Evolutionary conservation across 2,797 vertebrate genomes (phyloP), one percentile per base, ranked within the genome.

Genomic region (Prionace glauca): DNA sequence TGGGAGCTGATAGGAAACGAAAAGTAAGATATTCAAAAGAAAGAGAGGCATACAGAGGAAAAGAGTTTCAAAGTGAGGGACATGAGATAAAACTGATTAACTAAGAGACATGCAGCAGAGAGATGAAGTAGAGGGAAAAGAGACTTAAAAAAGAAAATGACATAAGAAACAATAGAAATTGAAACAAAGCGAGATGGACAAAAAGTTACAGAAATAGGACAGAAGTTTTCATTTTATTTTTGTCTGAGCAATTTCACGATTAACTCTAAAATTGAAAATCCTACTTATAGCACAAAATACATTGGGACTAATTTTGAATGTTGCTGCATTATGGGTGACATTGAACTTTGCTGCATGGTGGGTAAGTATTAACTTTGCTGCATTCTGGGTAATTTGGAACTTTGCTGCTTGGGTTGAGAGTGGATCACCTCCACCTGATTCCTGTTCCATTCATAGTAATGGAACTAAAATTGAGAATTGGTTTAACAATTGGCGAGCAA

Each of bases 1-100:
- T 92, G 32, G 65, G 62, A 62, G 60, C 29, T 90, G 29, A 90
- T 90, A n/a, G 87, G 26, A 32, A 88, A 88, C 11, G 11, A 26
- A 88, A 14, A 90, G 87, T 62, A 62, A 90, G 87, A 90, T 65
- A 62, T 90, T 62, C 87, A 65, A 90, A 20, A 90, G 60, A 86
- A 86, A 88, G 50, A 88, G 11, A 29, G 86, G 10, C 10, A 26
- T 0, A 29, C 20, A 88, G 24, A 88, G 50, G 10, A 24, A n/a
- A 90, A n/a, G 29, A 16, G 14, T 77, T n/a, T 77, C 74, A n/a
- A 29, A 77, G 32, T 77, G 2, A 32, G 72, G 32, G 72, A 74
- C 29, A 32, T 32, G 74, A 77, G 74, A 77, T n/a, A 77, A 84
- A 45, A 22, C 20, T 22, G 20, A 81, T 36, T 20, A 36, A 36